Percentiles rank a stretch among this genome's conserved stretches.
phyloP scores from a whole-genome alignment of 2,113 vertebrate species.

The Illadopsis cleaveri region DNA sequence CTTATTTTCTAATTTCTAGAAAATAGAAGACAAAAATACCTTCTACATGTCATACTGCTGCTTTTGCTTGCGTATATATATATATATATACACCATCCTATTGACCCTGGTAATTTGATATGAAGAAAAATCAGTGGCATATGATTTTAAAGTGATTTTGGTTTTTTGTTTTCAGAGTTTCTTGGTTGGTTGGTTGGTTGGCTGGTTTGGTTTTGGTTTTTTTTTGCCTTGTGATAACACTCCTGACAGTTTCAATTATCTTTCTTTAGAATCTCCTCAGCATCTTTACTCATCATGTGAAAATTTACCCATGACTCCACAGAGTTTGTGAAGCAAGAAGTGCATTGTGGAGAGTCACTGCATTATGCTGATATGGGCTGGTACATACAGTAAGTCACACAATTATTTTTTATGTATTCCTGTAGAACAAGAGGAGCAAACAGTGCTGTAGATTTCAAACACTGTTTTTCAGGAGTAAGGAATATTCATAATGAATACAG shows the following conservation, averaged over 20 bases:
- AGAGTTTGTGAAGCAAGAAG: background rate
- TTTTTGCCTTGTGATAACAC: background rate
- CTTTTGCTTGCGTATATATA: background rate
- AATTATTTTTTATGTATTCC: background rate
- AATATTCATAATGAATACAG: background rate
- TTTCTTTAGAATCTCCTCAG: background rate
- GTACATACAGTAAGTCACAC: fast-evolving
- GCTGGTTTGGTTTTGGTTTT: background rate
- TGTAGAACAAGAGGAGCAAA: background rate
- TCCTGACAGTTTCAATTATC: background rate
- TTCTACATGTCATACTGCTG: background rate
- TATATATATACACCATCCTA: background rate
- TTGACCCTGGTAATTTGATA: fast-evolving
- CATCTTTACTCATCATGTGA: background rate
- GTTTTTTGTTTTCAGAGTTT: background rate
- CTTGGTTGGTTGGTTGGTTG: background rate
- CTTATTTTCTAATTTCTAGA: background rate
- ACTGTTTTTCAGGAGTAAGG: background rate
- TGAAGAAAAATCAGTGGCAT: background rate
- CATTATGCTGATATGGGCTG: background rate
- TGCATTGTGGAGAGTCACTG: background rate
- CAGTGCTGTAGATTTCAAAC: background rate
- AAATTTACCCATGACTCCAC: background rate
- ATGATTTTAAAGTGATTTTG: background rate
- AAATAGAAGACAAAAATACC: background rate